A percentile compares a stretch with the other conserved stretches of the same genome.
phyloP scores from a whole-genome alignment of 2,888 invertebrate species.

The Netelia virgata region DNA sequence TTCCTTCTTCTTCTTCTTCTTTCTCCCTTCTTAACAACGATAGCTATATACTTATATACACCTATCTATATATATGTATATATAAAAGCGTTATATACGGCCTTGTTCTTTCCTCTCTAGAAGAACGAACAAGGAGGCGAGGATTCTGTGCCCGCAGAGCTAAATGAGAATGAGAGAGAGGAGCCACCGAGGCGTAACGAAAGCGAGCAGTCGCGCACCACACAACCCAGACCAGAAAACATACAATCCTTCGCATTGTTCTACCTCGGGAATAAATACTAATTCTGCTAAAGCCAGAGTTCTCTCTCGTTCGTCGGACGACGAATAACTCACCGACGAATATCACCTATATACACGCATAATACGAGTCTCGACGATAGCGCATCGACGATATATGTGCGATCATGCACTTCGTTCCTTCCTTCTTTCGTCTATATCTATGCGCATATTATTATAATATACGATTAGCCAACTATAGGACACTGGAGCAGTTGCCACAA shows the following conservation, averaged over 20 bases:
- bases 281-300: conserved; percentile 81
- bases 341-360: conserved; percentile 55
- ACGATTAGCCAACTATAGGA: conserved; percentile 72
- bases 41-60: not conserved
- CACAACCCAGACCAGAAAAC: conserved; percentile 56
- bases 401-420: too few relatives aligned
- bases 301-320: conserved; percentile 49
- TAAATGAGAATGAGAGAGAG: conserved; percentile 64
- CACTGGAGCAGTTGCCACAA: conserved; percentile 84
- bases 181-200: conserved; percentile 81
- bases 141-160: conserved; percentile 62
- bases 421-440: too few relatives aligned
- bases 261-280: conserved; percentile 80
- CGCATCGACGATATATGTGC: too few relatives aligned
- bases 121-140: conserved; percentile 34
- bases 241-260: conserved; percentile 82
- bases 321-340: conserved; percentile 44
- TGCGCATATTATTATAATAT: too few relatives aligned
- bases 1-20: conserved; percentile 24
- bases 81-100: conserved; percentile 1
- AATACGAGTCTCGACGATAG: too few relatives aligned
- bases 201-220: conserved; percentile 70
- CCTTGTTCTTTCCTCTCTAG: conserved; percentile 48
- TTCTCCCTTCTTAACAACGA: conserved; percentile 13
- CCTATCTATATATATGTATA: too few relatives aligned